Evolutionary conservation across 2,113 vertebrate species (phyloP).

Genomic region (Origma solitaria): DNA sequence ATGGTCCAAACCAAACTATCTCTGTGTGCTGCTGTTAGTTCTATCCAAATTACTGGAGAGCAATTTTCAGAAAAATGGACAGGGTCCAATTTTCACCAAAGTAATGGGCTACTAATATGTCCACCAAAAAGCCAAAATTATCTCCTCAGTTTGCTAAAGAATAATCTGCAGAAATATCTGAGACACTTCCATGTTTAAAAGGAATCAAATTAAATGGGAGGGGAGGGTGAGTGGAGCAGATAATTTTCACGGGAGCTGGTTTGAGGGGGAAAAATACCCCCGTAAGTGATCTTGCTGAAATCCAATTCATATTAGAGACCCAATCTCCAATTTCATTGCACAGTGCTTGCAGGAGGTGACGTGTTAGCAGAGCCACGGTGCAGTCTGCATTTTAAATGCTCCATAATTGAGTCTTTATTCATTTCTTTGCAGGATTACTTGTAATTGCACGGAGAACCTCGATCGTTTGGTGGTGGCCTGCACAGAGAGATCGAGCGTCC

Average conservation of each 20-base stretch:
- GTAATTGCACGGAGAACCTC: background rate
- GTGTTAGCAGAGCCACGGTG: background rate
- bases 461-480: background rate
- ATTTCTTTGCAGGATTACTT: slow-evolving; percentile 42
- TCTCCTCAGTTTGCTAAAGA: background rate
- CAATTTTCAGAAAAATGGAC: background rate
- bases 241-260: background rate
- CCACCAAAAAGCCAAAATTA: background rate
- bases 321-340: background rate
- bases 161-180: background rate
- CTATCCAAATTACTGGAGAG: background rate
- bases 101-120: background rate
- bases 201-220: background rate
- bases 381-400: slow-evolving; percentile 1
- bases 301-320: background rate
- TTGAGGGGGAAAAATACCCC: background rate
- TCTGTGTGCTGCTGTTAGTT: background rate
- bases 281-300: background rate
- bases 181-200: background rate
- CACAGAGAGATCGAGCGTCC: background rate
- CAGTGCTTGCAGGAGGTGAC: background rate
- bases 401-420: slow-evolving; percentile 39
- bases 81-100: background rate
- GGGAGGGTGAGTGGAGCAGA: background rate
- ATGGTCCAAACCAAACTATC: background rate